A percentile compares a stretch with the other conserved stretches of the same genome.
phyloP scores from a whole-genome alignment of 1,140 invertebrate genomes.

The Pygmarrhopalites habei region DNA sequence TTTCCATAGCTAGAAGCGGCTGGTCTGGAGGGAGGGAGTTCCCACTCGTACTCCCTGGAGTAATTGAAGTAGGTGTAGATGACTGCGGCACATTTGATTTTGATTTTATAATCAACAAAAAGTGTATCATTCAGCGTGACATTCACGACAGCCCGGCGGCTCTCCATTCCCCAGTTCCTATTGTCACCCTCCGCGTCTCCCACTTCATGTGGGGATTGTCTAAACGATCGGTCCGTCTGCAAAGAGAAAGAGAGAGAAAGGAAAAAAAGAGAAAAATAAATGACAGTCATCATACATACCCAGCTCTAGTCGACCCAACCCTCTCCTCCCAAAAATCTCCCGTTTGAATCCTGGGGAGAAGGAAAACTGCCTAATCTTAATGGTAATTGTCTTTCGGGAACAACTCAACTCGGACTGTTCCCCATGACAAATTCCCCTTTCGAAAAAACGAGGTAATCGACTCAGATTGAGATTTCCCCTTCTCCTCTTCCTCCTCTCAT shows the following conservation, averaged over 20 bases:
- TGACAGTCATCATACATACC: slow-evolving; percentile 11
- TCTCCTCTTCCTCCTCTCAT: too few relatives aligned
- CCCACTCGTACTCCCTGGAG: slow-evolving; percentile 11
- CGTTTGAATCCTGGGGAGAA: too few relatives aligned
- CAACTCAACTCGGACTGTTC: too few relatives aligned
- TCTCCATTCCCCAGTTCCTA: background rate
- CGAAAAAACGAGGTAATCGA: too few relatives aligned
- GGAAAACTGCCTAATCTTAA: too few relatives aligned
- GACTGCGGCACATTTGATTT: background rate
- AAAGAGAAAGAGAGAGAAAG: background rate
- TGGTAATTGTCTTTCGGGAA: too few relatives aligned
- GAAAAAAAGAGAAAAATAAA: slow-evolving; percentile 15
- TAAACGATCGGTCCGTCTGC: background rate
- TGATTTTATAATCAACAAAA: slow-evolving; percentile 18
- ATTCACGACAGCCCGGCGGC: background rate
- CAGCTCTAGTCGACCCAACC: too few relatives aligned
- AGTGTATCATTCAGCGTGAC: background rate
- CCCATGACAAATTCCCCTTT: too few relatives aligned
- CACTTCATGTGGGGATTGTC: background rate
- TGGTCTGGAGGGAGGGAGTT: background rate
- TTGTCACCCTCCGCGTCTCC: too few relatives aligned
- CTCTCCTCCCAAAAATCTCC: too few relatives aligned
- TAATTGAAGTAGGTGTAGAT: background rate
- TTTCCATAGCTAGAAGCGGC: background rate
- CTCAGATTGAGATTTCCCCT: slow-evolving; percentile 6